Evolutionary conservation across 2,113 vertebrate genomes (phyloP), one percentile per base, ranked within the genome.

Genomic region (Percina caprodes): DNA sequence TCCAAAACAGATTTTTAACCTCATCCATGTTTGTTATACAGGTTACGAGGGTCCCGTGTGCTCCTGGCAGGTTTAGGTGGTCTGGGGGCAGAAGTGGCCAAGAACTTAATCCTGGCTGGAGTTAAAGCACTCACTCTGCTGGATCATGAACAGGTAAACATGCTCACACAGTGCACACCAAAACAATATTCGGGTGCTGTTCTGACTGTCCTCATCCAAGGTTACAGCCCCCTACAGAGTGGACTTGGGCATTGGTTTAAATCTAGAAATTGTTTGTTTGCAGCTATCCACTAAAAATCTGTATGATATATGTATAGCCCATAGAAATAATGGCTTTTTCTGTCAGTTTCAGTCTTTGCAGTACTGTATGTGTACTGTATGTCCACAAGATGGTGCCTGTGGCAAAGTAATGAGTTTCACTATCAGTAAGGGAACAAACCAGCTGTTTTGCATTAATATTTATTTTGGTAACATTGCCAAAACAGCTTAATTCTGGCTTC

Each of bases 21-120:
- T 2, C 26, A 9, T 39, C 23, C 14, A 52, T 33, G n/a, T 42
- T 15, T 39, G 24, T 10, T 61, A 10, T 39, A 0, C 85, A 99
- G 98, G 90, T 79, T 99, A 23, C 94, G 98, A 18, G 95, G 95
- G 0, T 99, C 97, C 10, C 95, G 95, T 23, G 97, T 98, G 62
- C 96, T 99, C 45, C 94, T 99, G 72, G 97, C 96, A 1, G 97
- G 98, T 56, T 92, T 98, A 54, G 93, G 95, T 0, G 98, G 98
- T 13, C 92, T 99, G 0, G 98, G 98, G 9, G 97, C 98, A 0
- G 98, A 99, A 90, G 96, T 98, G 67, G 97, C 98, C 15, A 99
- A 99, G 89, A 99, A 99, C 42, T 92, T 99, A 24, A 98, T 98
- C 91, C 90, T 99, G 82, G 96, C 98, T 0, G 98, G 98, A 76